These are phyloP conservation scores for Bostrychus sinensis DNA, from an alignment of 2,113 vertebrate species.

Conservation along the genomic window DNA sequence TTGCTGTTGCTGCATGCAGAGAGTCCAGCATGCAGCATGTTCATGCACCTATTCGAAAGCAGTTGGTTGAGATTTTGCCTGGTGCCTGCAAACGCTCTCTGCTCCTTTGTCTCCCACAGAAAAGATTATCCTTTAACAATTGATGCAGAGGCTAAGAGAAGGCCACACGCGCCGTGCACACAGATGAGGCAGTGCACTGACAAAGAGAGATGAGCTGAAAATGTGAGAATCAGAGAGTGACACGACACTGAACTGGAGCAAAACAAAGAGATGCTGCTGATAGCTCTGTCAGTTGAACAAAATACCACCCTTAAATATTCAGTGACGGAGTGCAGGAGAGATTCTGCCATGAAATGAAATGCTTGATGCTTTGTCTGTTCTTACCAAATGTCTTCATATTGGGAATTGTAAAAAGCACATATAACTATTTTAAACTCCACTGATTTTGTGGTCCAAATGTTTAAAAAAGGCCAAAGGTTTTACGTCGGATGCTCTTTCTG, in stretches of 20 bases:
- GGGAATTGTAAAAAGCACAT: too few species aligned
- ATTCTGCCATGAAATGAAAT: background rate
- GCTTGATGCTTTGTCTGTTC: background rate
- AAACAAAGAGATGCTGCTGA: constrained; percentile 40
- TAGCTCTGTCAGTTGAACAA: constrained; percentile 22
- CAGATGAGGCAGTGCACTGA: constrained; percentile 2
- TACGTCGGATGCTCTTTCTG: too few species aligned
- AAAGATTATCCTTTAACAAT: constrained; percentile 43
- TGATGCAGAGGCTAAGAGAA: constrained; percentile 39
- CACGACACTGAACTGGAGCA: constrained; percentile 26
- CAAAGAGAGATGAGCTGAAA: constrained; percentile 15
- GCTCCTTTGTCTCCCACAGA: constrained; percentile 14
- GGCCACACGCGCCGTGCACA: constrained; percentile 27
- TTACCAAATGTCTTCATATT: too few species aligned
- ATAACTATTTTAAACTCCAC: too few species aligned
- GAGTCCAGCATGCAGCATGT: too few species aligned
- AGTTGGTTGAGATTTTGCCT: constrained; percentile 4
- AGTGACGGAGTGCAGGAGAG: background rate
- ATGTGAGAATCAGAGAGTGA: constrained; percentile 28
- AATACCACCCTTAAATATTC: constrained; percentile 37
- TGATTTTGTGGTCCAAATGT: too few species aligned
- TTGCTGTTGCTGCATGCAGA: background rate
- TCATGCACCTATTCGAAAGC: too few species aligned
- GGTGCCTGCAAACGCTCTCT: constrained; percentile 23
- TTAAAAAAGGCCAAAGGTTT: too few species aligned